Conservation (phyloP, 2,888 invertebrate genomes). For the Trachelus stipa region DNA sequence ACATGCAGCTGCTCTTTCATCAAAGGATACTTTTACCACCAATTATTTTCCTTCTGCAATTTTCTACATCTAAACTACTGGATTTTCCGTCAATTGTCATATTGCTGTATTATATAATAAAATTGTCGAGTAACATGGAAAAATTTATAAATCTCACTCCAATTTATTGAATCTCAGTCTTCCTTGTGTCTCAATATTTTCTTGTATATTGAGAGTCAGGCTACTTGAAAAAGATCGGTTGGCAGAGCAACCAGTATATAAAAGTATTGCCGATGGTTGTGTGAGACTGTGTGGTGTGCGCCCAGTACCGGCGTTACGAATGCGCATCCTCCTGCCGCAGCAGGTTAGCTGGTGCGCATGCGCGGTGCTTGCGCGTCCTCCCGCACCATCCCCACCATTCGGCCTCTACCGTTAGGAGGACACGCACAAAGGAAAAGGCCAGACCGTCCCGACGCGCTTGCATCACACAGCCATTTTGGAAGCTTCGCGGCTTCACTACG, state of each 20-base stretch:
- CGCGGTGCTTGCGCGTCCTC: conserved; percentile 58
- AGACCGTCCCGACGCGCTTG: conserved; percentile 61
- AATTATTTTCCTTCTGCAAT: too few relatives aligned
- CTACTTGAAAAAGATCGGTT: not conserved
- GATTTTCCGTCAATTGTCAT: too few relatives aligned
- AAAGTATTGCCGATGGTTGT: not conserved
- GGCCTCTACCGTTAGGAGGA: conserved; percentile 56
- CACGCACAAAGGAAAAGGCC: conserved; percentile 66
- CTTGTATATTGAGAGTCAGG: not conserved
- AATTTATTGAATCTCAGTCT: not conserved
- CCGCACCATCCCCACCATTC: conserved; percentile 58
- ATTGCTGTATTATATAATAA: not conserved
- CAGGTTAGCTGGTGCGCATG: conserved; percentile 41
- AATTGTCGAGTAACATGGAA: too few relatives aligned
- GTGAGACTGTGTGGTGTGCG: not conserved
- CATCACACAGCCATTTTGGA: conserved; percentile 67
- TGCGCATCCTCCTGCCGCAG: conserved; percentile 6
- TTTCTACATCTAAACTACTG: too few relatives aligned
- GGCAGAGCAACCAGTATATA: not conserved
- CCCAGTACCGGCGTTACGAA: not conserved
- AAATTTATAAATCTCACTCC: too few relatives aligned
- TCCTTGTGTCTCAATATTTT: not conserved
- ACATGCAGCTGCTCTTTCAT: too few relatives aligned
- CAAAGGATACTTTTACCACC: too few relatives aligned
- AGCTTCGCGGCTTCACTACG: conserved; percentile 61